Base-by-base conservation (phyloP, 2,888 invertebrate genomes). In the Troglohyphantes excavatus region DNA sequence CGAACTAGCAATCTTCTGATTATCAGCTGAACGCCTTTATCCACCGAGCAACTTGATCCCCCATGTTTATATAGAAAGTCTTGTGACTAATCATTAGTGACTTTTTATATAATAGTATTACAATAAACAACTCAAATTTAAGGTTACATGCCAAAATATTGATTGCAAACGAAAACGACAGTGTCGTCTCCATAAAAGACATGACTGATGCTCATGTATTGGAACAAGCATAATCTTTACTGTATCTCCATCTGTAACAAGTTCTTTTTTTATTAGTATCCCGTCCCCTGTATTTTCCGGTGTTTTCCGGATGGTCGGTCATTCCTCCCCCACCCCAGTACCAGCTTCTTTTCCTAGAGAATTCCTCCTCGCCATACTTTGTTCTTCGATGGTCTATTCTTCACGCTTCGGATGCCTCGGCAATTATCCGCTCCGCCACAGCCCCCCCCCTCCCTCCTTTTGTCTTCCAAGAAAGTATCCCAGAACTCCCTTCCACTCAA, bases 401-500 rank as follows among this genome's bases (percentile, higher is more conserved):
- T 85, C 85, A 85, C 76, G 85, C 76, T 68, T 85, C 85, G 76
- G 63, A 29, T 76, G 46, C 59, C 27, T 53, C 85, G 23, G 76
- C 85, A 85, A 85, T 85, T 85, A 85, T 85, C 46, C 85, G 85
- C 76, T 85, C 85, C 85, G 76, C 59, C 68, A 75, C 75, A 65
- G 53, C 29, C 63, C 73, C 84, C 76, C 76, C 75, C 76, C 46
- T 27, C 29, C 33, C 63, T 73, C 76, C 68, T 76, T 85, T 76
- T 75, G 75, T 85, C 85, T 85, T 85, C 75, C 53, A 68, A n/a
- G 68, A 68, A 85, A 85, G 68, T 33, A 68, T 68, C 68, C 85
- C n/a, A n/a, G n/a, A n/a, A 39, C 39, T 1, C 39, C 39, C 9
- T 2, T 39, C 39, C 39, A 1, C 39, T 39, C 39, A 39, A 39